Evolutionary conservation across 2,888 invertebrate species (phyloP), one percentile per base, ranked within the genome.

Genomic region (Mamestra brassicae): DNA sequence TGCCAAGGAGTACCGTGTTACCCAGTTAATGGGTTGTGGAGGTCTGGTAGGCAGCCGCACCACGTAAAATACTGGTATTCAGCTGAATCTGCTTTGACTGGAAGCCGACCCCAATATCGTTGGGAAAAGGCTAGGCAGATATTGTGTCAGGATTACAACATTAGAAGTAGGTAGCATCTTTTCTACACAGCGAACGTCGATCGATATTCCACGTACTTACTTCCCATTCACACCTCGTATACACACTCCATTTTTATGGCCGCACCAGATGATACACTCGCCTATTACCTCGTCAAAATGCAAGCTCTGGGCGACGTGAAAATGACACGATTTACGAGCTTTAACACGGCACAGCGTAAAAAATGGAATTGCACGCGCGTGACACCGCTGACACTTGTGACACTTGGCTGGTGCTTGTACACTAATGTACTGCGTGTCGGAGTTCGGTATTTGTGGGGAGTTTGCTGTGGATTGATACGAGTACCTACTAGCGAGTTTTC

Each of bases 291-390:
- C 92, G 93, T 94, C 94, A 92, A 89, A 90, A 83, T 74, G 87
- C 87, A 82, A 80, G 87, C 78, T 74, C 81, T 66, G 50, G 78
- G 87, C 85, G 92, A 92, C 92, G 92, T 88, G 92, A 89, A 93
- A 92, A 94, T 93, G 91, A 90, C 89, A 79, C 88, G 90, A 93
- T 93, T 93, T 93, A 93, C 88, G 91, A 89, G 87, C 89, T 86
- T 88, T 86, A 83, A 88, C 90, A 87, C 90, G 88, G 82, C 15
- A 26, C 15, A 55, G 76, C 45, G 71, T 78, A 86, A 90, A 89
- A 88, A 87, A 85, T 88, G 81, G 76, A 83, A 85, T 85, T 81
- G 80, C 78, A 57, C 64, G 72, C 67, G 74, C 66, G 63, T 78
- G 74, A 84, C 74, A 78, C 65, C 47, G 52, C 71, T 76, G 72